A percentile compares a stretch with the other conserved stretches of the same genome.
Conservation (phyloP, 2,797 vertebrate species). For the Cephalopachus bancanus region DNA sequence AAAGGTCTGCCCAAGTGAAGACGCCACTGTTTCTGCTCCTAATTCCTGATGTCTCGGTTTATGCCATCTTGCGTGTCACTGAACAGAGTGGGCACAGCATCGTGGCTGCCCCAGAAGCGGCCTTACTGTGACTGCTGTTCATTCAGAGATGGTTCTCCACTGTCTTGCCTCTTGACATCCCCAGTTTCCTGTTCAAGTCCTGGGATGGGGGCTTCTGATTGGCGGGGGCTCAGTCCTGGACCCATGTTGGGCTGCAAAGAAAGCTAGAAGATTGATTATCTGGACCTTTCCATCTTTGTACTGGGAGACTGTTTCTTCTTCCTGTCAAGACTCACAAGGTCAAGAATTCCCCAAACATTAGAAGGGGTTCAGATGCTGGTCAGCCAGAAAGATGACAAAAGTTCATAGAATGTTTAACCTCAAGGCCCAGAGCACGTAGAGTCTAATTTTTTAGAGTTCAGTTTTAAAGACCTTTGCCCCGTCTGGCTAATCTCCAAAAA, state of each 20-base stretch:
- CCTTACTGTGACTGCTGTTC: not conserved
- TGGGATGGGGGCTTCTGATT: not conserved
- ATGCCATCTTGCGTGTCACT: not conserved
- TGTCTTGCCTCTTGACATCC: not conserved
- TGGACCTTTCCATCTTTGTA: slow-evolving; percentile 13
- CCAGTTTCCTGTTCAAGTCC: not conserved
- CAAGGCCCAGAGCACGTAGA: slow-evolving; percentile 27
- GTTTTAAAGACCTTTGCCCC: slow-evolving; percentile 71
- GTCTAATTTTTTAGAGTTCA: not conserved
- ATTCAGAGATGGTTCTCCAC: not conserved
- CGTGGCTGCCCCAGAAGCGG: not conserved
- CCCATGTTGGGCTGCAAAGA: not conserved
- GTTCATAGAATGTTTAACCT: slow-evolving; percentile 38
- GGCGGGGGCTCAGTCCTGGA: not conserved
- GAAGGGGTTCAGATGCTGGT: slow-evolving; percentile 71
- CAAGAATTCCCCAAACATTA: slow-evolving; percentile 67
- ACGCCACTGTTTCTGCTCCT: not conserved
- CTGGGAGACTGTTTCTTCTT: slow-evolving; percentile 46
- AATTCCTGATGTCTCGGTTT: not conserved
- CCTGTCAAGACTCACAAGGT: slow-evolving; percentile 39
- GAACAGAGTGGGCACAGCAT: not conserved
- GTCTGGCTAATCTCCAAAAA: slow-evolving; percentile 65
- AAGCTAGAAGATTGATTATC: slow-evolving; percentile 34
- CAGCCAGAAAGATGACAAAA: slow-evolving; percentile 73
- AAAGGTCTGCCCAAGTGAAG: not conserved